Percentiles rank a stretch among this genome's conserved stretches.
phyloP scores from a whole-genome alignment of 1,140 invertebrate genomes.

The Octopus sinensis region DNA sequence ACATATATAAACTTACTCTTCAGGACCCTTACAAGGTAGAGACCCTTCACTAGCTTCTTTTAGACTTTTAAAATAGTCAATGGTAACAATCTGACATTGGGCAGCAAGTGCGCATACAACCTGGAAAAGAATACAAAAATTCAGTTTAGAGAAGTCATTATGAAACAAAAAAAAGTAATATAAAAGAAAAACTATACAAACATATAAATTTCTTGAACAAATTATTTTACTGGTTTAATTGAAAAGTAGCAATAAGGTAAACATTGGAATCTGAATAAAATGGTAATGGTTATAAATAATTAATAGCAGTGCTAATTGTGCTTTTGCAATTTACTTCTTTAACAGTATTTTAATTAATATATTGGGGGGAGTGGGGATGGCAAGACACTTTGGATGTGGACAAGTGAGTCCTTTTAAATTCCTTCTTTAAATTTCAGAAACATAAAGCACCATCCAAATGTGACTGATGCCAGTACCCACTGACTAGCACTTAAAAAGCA shows the following conservation, averaged over 20 bases:
- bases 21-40: background rate
- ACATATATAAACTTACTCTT: background rate
- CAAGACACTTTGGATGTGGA: too few species aligned
- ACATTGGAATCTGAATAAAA: background rate
- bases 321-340: too few species aligned
- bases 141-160: background rate
- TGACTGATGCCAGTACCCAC: too few species aligned
- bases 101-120: constrained; percentile 66
- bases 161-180: background rate
- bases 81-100: constrained; percentile 65
- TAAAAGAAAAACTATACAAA: background rate
- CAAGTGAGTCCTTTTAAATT: too few species aligned
- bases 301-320: background rate
- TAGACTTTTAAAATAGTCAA: constrained; percentile 58
- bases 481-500: too few species aligned
- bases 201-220: background rate
- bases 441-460: too few species aligned
- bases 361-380: too few species aligned
- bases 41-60: background rate
- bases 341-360: too few species aligned
- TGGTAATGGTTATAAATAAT: background rate
- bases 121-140: constrained; percentile 35
- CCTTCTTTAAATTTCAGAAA: too few species aligned
- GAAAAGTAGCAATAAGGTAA: background rate
- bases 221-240: background rate